Conservation (phyloP, 2,113 vertebrate species). For the Phodopus roborovskii region DNA sequence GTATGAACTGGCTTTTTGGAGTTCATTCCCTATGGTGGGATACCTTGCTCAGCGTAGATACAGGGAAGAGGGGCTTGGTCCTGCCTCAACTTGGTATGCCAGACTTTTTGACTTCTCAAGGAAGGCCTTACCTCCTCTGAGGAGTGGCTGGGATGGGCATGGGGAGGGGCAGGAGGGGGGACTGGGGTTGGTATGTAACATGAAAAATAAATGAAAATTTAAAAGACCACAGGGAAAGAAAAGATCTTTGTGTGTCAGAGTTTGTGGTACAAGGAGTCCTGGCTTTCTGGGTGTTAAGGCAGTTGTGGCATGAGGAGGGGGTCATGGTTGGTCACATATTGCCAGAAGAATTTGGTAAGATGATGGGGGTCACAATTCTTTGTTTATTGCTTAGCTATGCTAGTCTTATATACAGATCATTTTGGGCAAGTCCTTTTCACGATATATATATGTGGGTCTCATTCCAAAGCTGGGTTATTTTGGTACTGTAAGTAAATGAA, state of each 20-base stretch:
- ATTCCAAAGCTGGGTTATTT: conserved; percentile 45
- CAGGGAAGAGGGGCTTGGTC: too few species aligned
- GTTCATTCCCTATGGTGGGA: too few species aligned
- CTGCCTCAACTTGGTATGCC: too few species aligned
- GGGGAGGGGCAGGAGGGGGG: too few species aligned
- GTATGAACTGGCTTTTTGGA: too few species aligned
- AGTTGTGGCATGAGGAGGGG: not conserved
- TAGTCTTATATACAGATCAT: not conserved
- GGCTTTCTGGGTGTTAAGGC: conserved; percentile 8
- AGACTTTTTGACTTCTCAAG: too few species aligned
- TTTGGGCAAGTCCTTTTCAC: not conserved
- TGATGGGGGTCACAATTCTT: conserved; percentile 6
- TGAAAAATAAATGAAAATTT: too few species aligned
- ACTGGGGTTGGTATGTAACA: too few species aligned
- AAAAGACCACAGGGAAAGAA: not conserved
- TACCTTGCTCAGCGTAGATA: too few species aligned
- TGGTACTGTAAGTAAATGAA: conserved; percentile 56
- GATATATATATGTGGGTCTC: not conserved
- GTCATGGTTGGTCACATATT: not conserved
- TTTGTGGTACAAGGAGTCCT: not conserved
- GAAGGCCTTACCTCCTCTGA: too few species aligned
- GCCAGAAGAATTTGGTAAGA: not conserved
- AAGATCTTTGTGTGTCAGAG: not conserved
- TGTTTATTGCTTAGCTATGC: conserved; percentile 6
- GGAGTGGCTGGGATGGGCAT: too few species aligned